These are phyloP conservation scores for Hipparchia sbordonii DNA, from an alignment of 2,888 invertebrate species.

Conservation along the genomic window DNA sequence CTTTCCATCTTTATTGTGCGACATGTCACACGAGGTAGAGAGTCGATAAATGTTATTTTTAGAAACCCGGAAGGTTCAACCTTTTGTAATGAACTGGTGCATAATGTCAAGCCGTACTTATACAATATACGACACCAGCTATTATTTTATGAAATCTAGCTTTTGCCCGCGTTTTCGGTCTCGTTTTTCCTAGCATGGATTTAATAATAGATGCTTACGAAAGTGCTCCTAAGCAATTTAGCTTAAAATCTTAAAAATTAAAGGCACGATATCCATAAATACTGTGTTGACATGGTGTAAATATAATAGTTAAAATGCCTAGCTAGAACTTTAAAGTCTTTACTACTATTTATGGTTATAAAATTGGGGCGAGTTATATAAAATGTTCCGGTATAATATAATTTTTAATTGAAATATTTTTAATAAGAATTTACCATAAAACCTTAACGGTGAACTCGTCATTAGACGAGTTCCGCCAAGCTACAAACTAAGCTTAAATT, in stretches of 20 bases:
- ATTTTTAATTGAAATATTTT: background rate
- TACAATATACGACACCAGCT: background rate
- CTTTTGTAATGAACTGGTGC: background rate
- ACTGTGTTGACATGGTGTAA: no score
- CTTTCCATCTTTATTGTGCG: background rate
- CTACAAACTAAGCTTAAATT: slow-evolving; percentile 12
- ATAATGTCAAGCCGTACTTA: background rate
- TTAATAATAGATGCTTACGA: no score
- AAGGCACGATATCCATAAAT: no score
- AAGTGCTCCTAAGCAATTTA: no score
- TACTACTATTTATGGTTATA: background rate
- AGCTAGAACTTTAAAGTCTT: no score
- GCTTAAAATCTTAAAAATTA: no score
- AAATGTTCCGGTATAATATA: background rate
- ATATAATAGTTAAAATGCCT: no score
- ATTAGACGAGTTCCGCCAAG: background rate
- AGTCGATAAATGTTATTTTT: slow-evolving; percentile 4
- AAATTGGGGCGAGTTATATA: background rate
- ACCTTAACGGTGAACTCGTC: slow-evolving; percentile 1
- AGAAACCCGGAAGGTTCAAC: background rate
- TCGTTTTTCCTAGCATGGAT: no score
- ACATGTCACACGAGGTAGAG: background rate
- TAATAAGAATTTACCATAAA: background rate
- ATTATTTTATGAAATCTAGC: background rate
- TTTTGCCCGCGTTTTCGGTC: no score